Evolutionary conservation across 2,797 vertebrate species (phyloP).

Genomic region (Oryzias dopingdopingensis): DNA sequence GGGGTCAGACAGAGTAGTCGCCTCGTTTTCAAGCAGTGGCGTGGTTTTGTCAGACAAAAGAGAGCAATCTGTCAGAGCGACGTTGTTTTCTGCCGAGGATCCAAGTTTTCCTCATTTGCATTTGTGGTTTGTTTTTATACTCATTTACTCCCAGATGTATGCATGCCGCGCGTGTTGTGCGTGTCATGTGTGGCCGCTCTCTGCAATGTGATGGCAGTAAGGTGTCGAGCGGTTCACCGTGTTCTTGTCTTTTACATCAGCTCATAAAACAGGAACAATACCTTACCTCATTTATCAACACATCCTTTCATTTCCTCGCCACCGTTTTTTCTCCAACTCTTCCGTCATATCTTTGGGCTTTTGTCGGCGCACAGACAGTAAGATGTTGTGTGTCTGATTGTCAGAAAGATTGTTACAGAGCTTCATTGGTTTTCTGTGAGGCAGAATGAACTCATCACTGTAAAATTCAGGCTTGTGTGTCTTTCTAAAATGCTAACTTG

Average conservation of each 20-base stretch:
- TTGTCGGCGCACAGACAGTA: conserved; percentile 41
- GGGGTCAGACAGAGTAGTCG: background rate
- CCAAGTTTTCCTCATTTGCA: conserved; percentile 35
- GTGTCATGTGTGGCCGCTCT: conserved; percentile 30
- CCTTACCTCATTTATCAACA: conserved; percentile 50
- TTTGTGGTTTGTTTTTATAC: conserved; percentile 30
- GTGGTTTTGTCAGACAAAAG: background rate
- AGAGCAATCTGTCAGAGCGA: conserved; percentile 15
- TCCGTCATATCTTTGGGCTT: conserved; percentile 16
- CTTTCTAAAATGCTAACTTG: background rate
- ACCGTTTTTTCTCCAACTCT: background rate
- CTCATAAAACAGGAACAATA: conserved; percentile 50
- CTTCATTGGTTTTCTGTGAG: conserved; percentile 15
- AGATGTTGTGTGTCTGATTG: conserved; percentile 42
- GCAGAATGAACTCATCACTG: background rate
- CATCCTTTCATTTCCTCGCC: background rate
- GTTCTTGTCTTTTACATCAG: conserved; percentile 54
- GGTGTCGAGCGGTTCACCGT: conserved; percentile 27
- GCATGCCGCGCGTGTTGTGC: conserved; percentile 22
- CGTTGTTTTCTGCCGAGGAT: conserved; percentile 21
- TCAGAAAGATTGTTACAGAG: conserved; percentile 20
- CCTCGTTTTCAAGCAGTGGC: background rate
- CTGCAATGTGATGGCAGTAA: conserved; percentile 45
- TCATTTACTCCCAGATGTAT: conserved; percentile 22
- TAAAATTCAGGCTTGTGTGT: conserved; percentile 4